A percentile compares a stretch with the other conserved stretches of the same genome.
Evolutionary conservation across 2,113 vertebrate species (phyloP).

Genomic region (Microtus montanus): DNA sequence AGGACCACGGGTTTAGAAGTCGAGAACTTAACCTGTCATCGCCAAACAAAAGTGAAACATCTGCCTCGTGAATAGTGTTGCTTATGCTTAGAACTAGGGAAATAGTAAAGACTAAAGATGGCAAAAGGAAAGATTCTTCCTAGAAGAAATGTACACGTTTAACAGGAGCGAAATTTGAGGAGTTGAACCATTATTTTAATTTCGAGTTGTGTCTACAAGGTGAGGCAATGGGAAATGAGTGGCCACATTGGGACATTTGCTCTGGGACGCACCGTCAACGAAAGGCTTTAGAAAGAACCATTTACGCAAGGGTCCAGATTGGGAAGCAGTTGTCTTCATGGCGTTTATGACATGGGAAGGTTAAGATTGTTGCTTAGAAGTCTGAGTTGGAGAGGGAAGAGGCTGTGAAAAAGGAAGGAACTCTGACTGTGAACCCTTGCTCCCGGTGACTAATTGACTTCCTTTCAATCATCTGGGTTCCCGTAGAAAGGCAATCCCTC

Average conservation of each 20-base stretch:
- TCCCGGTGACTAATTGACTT: fast-evolving
- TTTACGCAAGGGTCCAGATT: background rate
- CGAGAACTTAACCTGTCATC: background rate
- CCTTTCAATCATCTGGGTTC: fast-evolving
- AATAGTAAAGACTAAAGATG: background rate
- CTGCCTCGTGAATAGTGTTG: background rate
- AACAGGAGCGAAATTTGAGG: background rate
- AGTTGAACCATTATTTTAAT: background rate
- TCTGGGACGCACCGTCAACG: background rate
- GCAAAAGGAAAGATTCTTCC: background rate
- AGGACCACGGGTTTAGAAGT: background rate
- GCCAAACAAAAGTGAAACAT: background rate
- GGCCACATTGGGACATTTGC: background rate
- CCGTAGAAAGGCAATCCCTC: background rate
- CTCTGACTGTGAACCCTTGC: fast-evolving
- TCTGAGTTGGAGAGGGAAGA: too few relatives aligned
- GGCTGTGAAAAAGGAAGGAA: background rate
- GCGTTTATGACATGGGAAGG: background rate
- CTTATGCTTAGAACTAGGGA: background rate
- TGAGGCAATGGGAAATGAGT: background rate
- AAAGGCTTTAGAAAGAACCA: background rate
- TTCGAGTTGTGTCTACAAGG: background rate
- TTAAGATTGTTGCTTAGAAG: background rate
- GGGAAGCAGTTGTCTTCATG: too few relatives aligned
- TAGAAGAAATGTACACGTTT: background rate